phyloP scores from a whole-genome alignment of 2,113 vertebrate genomes.

The Dolichotis patagonum region DNA sequence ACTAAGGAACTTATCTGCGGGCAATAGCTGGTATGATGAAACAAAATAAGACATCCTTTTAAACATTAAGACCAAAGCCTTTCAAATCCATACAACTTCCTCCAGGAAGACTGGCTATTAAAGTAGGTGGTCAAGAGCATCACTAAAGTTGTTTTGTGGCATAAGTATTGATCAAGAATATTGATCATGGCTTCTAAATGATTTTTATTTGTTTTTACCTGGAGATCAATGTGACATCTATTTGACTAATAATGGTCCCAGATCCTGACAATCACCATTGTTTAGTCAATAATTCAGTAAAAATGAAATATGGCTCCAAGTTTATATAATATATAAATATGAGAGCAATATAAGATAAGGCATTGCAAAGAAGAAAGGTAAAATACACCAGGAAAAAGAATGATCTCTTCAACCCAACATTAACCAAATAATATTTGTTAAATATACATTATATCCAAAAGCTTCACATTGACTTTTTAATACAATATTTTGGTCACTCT shows the following conservation, averaged over 20 bases:
- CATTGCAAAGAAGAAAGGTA: neutral
- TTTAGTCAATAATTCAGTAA: constrained; percentile 14
- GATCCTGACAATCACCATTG: neutral
- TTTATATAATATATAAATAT: neutral
- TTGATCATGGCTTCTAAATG: neutral
- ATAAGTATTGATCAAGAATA: neutral
- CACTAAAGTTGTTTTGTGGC: neutral
- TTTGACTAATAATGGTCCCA: constrained; percentile 15
- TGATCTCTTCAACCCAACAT: neutral
- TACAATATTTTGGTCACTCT: constrained; percentile 2
- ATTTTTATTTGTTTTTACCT: constrained; percentile 52
- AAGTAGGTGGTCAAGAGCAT: neutral
- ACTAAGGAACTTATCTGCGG: neutral
- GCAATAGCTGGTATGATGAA: constrained; percentile 9
- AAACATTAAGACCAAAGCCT: neutral
- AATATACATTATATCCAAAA: constrained; percentile 27
- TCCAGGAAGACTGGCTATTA: neutral
- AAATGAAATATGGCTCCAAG: constrained; percentile 13
- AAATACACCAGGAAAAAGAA: constrained; percentile 9
- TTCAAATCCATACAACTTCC: neutral
- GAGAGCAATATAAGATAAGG: constrained; percentile 3
- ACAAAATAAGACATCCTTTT: neutral
- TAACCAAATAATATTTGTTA: constrained; percentile 7
- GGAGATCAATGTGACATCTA: neutral
- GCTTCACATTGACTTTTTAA: neutral